Conservation (phyloP, 2,113 vertebrate species). For the Erythrocercus mccallii region DNA sequence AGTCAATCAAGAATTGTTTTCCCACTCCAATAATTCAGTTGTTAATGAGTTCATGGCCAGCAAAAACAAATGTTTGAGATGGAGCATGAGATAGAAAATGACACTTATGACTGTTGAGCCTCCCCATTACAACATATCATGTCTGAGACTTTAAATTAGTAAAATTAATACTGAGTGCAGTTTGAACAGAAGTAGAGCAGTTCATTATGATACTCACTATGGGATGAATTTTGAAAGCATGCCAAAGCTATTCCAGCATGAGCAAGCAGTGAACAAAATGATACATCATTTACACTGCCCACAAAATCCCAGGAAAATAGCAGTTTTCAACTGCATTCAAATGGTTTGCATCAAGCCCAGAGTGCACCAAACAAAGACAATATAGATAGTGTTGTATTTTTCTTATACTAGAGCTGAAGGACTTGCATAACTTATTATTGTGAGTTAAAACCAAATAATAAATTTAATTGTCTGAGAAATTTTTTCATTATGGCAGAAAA, state of each 20-base stretch:
- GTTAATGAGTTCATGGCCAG: constrained; percentile 16
- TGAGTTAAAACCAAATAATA: not conserved
- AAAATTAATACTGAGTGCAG: not conserved
- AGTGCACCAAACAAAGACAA: not conserved
- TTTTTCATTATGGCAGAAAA: not conserved
- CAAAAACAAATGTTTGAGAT: constrained; percentile 21
- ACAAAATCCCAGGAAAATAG: not conserved
- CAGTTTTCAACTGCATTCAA: not conserved
- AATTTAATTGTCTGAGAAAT: not conserved
- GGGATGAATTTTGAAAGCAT: not conserved
- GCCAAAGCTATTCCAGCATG: not conserved
- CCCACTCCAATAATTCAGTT: not conserved
- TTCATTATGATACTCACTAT: not conserved
- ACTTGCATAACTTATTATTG: not conserved
- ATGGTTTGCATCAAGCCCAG: not conserved
- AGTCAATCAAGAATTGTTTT: constrained; percentile 1
- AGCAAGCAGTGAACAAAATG: not conserved
- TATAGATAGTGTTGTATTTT: not conserved
- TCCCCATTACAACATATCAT: not conserved
- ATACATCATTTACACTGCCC: not conserved
- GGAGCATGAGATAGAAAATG: not conserved
- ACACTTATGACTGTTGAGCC: not conserved
- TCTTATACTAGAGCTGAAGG: not conserved
- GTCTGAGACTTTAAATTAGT: not conserved
- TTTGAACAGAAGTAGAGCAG: not conserved